phyloP scores from a whole-genome alignment of 2,797 vertebrate genomes.

The Onychomys torridus region DNA sequence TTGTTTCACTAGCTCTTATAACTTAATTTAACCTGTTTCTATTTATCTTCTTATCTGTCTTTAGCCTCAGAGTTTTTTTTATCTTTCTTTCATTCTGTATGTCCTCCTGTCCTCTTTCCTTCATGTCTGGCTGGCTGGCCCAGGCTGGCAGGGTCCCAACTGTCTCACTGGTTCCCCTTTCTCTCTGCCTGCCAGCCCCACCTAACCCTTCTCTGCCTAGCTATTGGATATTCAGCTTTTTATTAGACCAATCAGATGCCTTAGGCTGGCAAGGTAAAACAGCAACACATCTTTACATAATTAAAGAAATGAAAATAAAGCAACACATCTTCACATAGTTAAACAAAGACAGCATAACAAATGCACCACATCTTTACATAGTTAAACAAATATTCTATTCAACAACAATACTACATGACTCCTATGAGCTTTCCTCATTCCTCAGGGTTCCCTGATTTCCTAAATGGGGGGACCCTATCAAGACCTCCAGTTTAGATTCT shows the following conservation, averaged over 20 bases:
- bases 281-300: not conserved
- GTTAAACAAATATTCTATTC: not conserved
- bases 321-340: not conserved
- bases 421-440: too few relatives aligned
- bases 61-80: not conserved
- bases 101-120: not conserved
- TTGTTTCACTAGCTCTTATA: not conserved
- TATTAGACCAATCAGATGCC: not conserved
- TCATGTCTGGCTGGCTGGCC: too few relatives aligned
- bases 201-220: not conserved
- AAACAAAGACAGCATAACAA: not conserved
- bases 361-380: not conserved
- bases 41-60: not conserved
- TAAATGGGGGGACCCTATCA: not conserved
- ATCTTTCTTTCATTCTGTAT: not conserved
- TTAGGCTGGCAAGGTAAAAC: not conserved
- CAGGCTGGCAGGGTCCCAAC: too few relatives aligned
- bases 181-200: not conserved
- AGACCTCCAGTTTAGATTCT: not conserved
- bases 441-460: not conserved
- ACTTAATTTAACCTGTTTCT: not conserved
- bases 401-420: not conserved
- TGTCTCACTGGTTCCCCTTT: too few relatives aligned
- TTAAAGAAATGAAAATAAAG: too few relatives aligned
- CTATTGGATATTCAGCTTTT: not conserved